phyloP scores from a whole-genome alignment of 2,797 vertebrate genomes.

The Periparus ater region DNA sequence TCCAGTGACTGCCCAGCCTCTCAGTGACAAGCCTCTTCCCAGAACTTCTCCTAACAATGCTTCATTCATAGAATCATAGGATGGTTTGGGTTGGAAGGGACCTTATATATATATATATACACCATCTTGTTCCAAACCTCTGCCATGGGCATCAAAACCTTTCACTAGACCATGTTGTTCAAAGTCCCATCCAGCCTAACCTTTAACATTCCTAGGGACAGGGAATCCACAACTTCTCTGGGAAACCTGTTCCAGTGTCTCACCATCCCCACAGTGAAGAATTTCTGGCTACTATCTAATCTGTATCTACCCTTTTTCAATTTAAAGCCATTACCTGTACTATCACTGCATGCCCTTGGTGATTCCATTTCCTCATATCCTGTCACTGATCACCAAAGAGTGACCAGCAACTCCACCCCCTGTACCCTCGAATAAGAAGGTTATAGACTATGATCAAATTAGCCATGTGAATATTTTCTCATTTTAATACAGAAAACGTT shows the following conservation, averaged over 20 bases:
- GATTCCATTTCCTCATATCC: rapidly evolving
- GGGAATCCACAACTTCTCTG: neutral
- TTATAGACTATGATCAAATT: neutral
- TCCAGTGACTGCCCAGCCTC: neutral
- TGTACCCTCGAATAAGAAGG: neutral
- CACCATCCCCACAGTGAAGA: neutral
- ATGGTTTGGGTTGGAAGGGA: neutral
- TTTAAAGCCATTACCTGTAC: neutral
- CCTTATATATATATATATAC: neutral
- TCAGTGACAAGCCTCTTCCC: neutral
- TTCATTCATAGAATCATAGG: neutral
- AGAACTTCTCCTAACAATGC: neutral
- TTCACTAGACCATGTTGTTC: neutral
- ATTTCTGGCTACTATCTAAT: neutral
- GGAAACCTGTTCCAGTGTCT: neutral
- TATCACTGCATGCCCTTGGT: neutral
- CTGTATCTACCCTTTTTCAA: neutral
- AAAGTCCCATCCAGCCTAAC: neutral
- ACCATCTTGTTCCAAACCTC: neutral
- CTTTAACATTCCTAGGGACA: neutral
- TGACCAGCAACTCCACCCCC: neutral
- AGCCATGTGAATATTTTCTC: neutral
- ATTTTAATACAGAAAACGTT: neutral
- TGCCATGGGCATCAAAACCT: neutral
- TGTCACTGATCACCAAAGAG: rapidly evolving